phyloP scores from a whole-genome alignment of 2,113 vertebrate species.

The Geococcyx californianus region DNA sequence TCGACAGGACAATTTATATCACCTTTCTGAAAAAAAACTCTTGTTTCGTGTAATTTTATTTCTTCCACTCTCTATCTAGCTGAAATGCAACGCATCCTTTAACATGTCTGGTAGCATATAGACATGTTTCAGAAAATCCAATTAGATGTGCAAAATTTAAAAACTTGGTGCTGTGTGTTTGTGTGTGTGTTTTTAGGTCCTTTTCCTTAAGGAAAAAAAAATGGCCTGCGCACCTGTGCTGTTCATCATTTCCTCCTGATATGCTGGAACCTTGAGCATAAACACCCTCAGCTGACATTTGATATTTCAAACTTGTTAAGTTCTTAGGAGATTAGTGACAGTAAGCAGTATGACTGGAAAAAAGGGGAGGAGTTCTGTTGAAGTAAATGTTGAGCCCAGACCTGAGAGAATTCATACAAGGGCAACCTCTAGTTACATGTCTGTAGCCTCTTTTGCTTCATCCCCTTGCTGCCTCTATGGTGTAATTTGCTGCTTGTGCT shows the following conservation, averaged over 20 bases:
- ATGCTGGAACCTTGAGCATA: not conserved
- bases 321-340: not conserved
- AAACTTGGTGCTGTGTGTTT: fast-evolving
- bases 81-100: not conserved
- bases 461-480: not conserved
- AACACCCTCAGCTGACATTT: not conserved
- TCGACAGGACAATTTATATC: not conserved
- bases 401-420: not conserved
- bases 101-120: not conserved
- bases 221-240: not conserved
- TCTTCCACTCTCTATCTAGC: not conserved
- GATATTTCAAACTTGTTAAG: not conserved
- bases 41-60: not conserved
- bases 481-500: not conserved
- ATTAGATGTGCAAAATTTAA: not conserved
- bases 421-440: not conserved
- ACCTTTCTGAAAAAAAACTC: not conserved
- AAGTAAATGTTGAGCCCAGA: not conserved
- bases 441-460: not conserved
- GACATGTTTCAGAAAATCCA: not conserved
- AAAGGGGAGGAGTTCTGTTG: not conserved
- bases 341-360: not conserved
- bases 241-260: not conserved
- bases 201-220: not conserved
- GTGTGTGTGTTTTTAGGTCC: not conserved